Conservation (phyloP, 1,140 invertebrate species). For the Rhopalosiphum padi region DNA sequence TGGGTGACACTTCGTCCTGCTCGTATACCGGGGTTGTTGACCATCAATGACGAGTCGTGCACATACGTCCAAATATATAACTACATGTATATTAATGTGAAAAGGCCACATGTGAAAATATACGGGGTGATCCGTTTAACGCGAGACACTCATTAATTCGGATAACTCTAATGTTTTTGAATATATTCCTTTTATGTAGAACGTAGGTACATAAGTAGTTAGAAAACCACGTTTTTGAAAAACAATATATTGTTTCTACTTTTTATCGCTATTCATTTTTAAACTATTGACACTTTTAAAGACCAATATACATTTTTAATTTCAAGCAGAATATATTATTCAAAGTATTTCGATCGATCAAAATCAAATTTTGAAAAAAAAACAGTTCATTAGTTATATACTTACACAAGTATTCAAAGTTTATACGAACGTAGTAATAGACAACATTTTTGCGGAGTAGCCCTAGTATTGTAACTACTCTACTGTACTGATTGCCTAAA, state of each 20-base stretch:
- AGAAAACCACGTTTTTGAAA: neutral
- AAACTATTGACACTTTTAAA: neutral
- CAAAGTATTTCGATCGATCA: neutral
- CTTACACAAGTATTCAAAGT: neutral
- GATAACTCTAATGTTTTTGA: neutral
- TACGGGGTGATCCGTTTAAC: neutral
- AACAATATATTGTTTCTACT: neutral
- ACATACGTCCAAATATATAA: constrained; percentile 18
- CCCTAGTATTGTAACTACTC: neutral
- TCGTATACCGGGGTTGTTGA: constrained; percentile 35
- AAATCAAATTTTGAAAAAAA: neutral
- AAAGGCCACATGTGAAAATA: neutral
- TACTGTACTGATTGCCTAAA: too few species aligned
- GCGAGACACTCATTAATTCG: neutral
- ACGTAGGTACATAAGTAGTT: neutral
- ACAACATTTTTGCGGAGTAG: neutral
- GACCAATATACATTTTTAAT: neutral
- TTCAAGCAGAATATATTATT: neutral
- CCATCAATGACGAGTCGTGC: constrained; percentile 33
- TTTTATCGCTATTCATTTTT: neutral
- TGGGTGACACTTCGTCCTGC: constrained; percentile 4
- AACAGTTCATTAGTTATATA: neutral
- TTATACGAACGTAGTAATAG: neutral
- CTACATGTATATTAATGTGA: neutral
- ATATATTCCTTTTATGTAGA: neutral